Evolutionary conservation across 2,113 vertebrate species (phyloP), one percentile per base, ranked within the genome.

Genomic region (Struthidea cinerea): DNA sequence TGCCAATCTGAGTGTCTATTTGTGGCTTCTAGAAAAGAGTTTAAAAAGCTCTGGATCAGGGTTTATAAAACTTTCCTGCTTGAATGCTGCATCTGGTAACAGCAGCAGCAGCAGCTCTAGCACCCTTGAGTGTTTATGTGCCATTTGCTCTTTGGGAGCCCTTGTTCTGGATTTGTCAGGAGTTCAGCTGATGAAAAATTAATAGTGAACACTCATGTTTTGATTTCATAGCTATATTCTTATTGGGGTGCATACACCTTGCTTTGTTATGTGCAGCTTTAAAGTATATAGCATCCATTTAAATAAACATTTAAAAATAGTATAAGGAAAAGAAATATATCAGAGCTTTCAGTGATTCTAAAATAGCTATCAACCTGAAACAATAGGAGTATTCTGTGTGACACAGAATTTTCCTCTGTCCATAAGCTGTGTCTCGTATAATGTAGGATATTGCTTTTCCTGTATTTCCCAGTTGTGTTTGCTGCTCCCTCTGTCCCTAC

Each of bases 341-440:
- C 33, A 53, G 41, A 73, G 3, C 37, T 74, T 93, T 73, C 50
- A 86, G 16, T 59, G 74, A 52, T 84, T 88, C 27, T 73, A 44
- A 69, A 88, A 64, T 60, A 79, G 4, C n/a, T 33, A 24, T 33
- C 11, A 64, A 16, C 17, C 32, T 75, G 77, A 87, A 87, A 42
- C 33, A 71, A 10, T 53, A 55, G 16, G 10, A 56, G 13, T 64
- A 60, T 49, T 85, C 44, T 71, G 9, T 71, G 30, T 78, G 64
- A 64, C 3, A 49, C 13, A 56, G 37, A 85, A 41, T 80, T 76
- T 93, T 90, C 23, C 27, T n/a, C n/a, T 84, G 21, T 35, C 67
- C 3, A 0, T 42, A 61, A 55, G 10, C 63, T n/a, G 23, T 39
- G 3, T 65, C 8, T 68, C 0, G 1, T 68, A 52, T 23, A 23